These are phyloP conservation scores for Heterochromis multidens DNA, from an alignment of 2,113 vertebrate genomes.

Conservation along the genomic window DNA sequence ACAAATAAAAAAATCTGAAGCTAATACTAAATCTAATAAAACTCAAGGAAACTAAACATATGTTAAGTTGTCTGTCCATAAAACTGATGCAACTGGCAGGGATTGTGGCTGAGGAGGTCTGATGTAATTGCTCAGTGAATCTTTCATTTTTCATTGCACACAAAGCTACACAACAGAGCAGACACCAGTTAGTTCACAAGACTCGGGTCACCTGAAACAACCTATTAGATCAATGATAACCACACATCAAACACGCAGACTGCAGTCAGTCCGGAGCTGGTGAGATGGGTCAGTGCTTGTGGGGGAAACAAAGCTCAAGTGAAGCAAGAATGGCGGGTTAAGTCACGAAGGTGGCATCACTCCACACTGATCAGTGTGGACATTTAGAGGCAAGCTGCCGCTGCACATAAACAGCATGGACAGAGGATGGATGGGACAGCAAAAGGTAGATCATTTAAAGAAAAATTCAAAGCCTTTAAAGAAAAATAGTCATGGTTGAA, in stretches of 20 bases:
- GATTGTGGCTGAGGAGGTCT: background rate
- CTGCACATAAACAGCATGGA: background rate
- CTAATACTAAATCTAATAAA: background rate
- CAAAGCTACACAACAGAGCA: background rate
- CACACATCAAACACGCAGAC: background rate
- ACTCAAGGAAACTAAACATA: background rate
- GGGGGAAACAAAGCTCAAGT: slow-evolving; percentile 55
- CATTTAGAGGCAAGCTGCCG: slow-evolving; percentile 10
- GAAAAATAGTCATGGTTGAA: background rate
- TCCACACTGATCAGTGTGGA: slow-evolving; percentile 37
- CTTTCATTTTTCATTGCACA: background rate
- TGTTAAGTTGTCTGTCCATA: background rate
- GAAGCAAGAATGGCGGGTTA: slow-evolving; percentile 59
- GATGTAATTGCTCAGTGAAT: background rate
- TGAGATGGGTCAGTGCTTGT: slow-evolving; percentile 64
- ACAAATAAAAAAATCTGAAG: background rate
- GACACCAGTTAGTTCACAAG: background rate
- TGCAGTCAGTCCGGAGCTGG: slow-evolving; percentile 9
- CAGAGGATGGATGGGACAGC: background rate
- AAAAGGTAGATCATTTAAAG: background rate
- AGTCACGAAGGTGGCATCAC: slow-evolving; percentile 50
- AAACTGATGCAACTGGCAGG: background rate
- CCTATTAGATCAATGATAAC: background rate
- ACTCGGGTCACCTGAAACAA: slow-evolving; percentile 20
- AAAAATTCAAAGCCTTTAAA: background rate